A percentile compares a stretch with the other conserved stretches of the same genome.
Evolutionary conservation across 2,113 vertebrate genomes (phyloP).

Genomic region (Regulus satrapa): DNA sequence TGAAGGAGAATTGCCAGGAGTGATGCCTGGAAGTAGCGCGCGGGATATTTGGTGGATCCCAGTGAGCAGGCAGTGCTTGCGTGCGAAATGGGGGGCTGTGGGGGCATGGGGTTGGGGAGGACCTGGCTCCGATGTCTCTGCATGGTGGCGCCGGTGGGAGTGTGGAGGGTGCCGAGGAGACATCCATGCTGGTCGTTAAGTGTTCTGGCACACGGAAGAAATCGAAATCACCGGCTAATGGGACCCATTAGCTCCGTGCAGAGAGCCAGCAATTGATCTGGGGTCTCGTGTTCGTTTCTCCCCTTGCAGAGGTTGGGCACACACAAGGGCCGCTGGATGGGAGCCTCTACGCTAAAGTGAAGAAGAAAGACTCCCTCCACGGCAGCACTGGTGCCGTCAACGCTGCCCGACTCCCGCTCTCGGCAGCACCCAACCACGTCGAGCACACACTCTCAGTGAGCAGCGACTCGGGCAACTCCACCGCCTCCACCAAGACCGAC

Average conservation of each 20-base stretch:
- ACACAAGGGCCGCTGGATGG: conserved; percentile 95
- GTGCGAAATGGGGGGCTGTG: fast-evolving
- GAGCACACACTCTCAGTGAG: conserved; percentile 95
- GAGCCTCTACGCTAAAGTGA: conserved; percentile 97
- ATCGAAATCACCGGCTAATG: conserved; percentile 30
- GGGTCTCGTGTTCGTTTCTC: conserved; percentile 39
- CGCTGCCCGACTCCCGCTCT: conserved; percentile 75
- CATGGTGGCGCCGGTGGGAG: not conserved
- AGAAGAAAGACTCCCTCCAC: conserved; percentile 92
- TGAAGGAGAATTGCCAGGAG: not conserved
- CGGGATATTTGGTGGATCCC: not conserved
- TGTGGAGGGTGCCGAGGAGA: conserved; percentile 11
- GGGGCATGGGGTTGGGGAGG: not conserved
- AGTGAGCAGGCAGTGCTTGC: not conserved
- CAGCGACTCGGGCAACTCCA: conserved; percentile 97
- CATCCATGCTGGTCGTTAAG: not conserved
- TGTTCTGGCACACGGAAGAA: not conserved
- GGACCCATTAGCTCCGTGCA: not conserved
- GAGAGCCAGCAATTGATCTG: conserved; percentile 46
- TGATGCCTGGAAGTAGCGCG: not conserved
- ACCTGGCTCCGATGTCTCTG: not conserved
- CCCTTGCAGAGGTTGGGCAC: conserved; percentile 87
- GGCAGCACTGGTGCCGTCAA: conserved; percentile 76
- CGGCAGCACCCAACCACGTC: conserved; percentile 76
- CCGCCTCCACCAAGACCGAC: conserved; percentile 94